These are phyloP conservation scores for Nycteola revayana DNA, from an alignment of 2,888 invertebrate genomes.

Conservation along the genomic window DNA sequence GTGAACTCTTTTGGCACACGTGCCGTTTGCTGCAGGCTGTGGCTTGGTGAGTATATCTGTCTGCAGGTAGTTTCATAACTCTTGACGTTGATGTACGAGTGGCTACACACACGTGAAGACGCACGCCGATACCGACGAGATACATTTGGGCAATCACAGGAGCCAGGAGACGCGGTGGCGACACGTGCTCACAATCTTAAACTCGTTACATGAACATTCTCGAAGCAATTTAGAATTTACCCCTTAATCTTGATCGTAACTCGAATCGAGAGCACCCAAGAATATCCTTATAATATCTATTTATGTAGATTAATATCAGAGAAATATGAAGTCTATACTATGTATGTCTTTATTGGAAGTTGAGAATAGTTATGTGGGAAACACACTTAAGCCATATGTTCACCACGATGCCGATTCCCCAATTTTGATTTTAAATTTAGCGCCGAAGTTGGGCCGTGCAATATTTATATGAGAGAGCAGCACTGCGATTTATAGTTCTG, in stretches of 20 bases:
- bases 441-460: slow-evolving; percentile 66
- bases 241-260: slow-evolving; percentile 57
- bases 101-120: neutral
- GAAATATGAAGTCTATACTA: slow-evolving; percentile 28
- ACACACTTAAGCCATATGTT: slow-evolving; percentile 42
- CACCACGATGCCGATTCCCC: slow-evolving; percentile 49
- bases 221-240: slow-evolving; percentile 67
- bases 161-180: slow-evolving; percentile 46
- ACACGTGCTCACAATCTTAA: slow-evolving; percentile 73
- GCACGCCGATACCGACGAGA: slow-evolving; percentile 42
- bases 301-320: slow-evolving; percentile 47
- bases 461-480: slow-evolving; percentile 74
- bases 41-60: too few relatives aligned
- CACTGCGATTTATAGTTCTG: slow-evolving; percentile 73
- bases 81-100: slow-evolving; percentile 67
- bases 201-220: slow-evolving; percentile 66
- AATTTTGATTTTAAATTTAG: slow-evolving; percentile 75
- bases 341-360: slow-evolving; percentile 21
- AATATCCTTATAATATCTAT: slow-evolving; percentile 41
- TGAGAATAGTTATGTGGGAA: slow-evolving; percentile 26
- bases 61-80: slow-evolving; percentile 64
- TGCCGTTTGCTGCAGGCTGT: slow-evolving; percentile 5
- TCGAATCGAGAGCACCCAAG: slow-evolving; percentile 42
- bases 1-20: slow-evolving; percentile 20
- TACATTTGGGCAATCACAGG: slow-evolving; percentile 60